Conservation (phyloP, 2,113 vertebrate species). For the Chlorodrepanis virens region DNA sequence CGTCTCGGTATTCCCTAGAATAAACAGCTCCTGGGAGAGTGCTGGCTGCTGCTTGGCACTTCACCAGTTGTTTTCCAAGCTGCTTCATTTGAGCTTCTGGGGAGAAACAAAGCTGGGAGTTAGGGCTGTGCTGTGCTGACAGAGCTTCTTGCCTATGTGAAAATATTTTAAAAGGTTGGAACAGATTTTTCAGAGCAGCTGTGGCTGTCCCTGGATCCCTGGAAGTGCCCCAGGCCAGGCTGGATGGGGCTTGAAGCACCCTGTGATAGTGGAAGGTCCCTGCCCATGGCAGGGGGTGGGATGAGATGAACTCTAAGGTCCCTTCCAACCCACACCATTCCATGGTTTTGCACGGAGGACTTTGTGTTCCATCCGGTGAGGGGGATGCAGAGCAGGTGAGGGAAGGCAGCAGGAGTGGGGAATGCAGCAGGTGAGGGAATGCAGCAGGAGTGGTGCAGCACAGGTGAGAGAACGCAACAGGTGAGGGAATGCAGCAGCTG, state of each 20-base stretch:
- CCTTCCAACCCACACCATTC: neutral
- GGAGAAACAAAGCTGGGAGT: neutral
- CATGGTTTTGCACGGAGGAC: neutral
- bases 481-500: neutral
- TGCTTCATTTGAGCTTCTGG: neutral
- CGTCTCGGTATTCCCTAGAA: rapidly evolving
- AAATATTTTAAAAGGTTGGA: neutral
- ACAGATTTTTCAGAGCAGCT: neutral
- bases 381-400: neutral
- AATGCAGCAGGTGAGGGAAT: neutral
- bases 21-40: neutral
- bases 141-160: rapidly evolving
- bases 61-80: rapidly evolving
- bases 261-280: rapidly evolving
- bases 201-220: neutral
- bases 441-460: neutral
- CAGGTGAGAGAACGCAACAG: neutral
- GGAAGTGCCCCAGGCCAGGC: neutral
- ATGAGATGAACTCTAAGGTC: neutral
- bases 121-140: neutral
- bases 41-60: neutral
- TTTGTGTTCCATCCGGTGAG: neutral
- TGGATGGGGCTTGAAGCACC: rapidly evolving
- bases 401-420: neutral
- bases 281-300: too few species aligned